Percentiles rank a stretch among this genome's conserved stretches.
Conservation (phyloP, 2,888 invertebrate genomes). For the Atherix ibis region DNA sequence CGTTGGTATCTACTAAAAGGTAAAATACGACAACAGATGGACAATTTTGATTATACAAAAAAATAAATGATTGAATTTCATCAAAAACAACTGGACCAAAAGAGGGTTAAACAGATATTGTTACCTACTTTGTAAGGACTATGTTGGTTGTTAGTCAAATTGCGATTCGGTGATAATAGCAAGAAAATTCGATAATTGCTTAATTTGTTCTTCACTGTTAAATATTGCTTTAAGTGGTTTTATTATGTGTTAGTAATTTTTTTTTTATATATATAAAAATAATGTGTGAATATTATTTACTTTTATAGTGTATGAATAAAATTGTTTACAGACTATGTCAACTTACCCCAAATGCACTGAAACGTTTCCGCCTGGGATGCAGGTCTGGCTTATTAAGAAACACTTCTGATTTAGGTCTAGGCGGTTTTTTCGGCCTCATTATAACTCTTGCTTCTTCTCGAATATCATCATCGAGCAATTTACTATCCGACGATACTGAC, state of each 20-base stretch:
- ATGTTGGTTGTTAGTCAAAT: too few relatives aligned
- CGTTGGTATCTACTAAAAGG: too few relatives aligned
- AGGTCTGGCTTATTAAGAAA: constrained; percentile 63
- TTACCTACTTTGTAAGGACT: not conserved
- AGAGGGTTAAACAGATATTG: too few relatives aligned
- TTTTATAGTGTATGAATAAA: too few relatives aligned
- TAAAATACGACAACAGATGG: too few relatives aligned
- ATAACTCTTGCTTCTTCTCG: constrained; percentile 79
- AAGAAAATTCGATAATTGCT: not conserved
- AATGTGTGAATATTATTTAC: not conserved
- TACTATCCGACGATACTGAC: constrained; percentile 84
- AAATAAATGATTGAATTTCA: too few relatives aligned
- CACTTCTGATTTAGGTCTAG: constrained; percentile 91
- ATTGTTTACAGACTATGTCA: too few relatives aligned
- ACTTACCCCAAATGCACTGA: constrained; percentile 92
- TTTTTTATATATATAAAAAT: not conserved
- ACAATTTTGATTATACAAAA: too few relatives aligned
- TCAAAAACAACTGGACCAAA: too few relatives aligned
- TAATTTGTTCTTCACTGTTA: not conserved
- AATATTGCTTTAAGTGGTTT: not conserved
- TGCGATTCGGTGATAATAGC: not conserved
- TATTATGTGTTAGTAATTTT: not conserved
- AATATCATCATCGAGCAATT: constrained; percentile 78
- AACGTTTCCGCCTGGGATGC: constrained; percentile 73
- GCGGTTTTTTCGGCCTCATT: constrained; percentile 78